Conservation (phyloP, 2,113 vertebrate species). For the Nesospiza acunhae region DNA sequence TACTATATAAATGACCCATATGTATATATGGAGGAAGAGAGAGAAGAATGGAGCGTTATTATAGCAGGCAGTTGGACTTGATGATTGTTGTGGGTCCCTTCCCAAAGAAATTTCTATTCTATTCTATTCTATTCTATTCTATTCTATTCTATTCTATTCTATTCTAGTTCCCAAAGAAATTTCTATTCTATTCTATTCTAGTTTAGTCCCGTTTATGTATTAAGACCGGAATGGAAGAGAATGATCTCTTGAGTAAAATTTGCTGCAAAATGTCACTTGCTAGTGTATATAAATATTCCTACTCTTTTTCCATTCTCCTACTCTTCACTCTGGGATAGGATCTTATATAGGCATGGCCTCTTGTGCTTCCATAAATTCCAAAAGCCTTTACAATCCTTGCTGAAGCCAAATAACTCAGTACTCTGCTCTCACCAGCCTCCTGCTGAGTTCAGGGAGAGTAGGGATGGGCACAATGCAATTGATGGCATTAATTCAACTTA, state of each 20-base stretch:
- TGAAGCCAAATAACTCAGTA: not conserved
- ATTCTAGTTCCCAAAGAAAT: too few species aligned
- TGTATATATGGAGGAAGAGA: not conserved
- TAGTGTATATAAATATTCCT: not conserved
- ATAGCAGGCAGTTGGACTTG: not conserved
- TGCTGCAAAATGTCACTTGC: not conserved
- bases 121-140: too few species aligned
- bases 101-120: not conserved
- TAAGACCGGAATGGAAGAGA: not conserved
- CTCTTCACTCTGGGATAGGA: not conserved
- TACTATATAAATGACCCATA: not conserved
- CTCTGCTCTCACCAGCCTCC: not conserved
- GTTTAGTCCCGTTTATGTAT: not conserved
- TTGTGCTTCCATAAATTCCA: not conserved
- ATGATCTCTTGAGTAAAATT: not conserved
- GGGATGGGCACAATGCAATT: not conserved
- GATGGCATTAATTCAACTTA: not conserved
- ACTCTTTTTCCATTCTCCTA: not conserved
- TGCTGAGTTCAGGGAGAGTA: not conserved
- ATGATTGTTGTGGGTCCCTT: not conserved
- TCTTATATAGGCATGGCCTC: not conserved
- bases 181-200: not conserved
- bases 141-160: not conserved
- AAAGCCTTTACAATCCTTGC: not conserved
- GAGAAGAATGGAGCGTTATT: not conserved